A percentile compares a stretch with the other conserved stretches of the same genome.
phyloP scores from a whole-genome alignment of 2,113 vertebrate genomes.

The Calidris pygmaea region DNA sequence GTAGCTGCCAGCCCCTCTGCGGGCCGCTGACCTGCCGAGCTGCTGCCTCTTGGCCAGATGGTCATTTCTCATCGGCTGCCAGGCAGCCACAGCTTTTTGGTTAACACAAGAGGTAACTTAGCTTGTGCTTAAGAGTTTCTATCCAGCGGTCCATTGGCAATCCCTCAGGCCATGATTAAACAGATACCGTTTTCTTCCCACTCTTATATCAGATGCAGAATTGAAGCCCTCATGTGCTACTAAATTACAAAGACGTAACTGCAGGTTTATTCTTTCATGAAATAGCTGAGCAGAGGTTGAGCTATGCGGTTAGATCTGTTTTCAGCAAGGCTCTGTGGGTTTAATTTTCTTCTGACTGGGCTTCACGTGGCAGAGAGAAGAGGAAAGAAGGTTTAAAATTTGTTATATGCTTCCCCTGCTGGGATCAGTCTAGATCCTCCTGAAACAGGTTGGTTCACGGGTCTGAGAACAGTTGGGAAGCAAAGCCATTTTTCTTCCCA shows the following conservation, averaged over 20 bases:
- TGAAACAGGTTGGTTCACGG: not conserved
- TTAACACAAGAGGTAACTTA: not conserved
- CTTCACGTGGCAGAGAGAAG: not conserved
- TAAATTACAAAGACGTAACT: not conserved
- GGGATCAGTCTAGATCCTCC: not conserved
- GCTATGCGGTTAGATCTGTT: not conserved
- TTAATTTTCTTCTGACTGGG: not conserved
- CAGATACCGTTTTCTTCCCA: rapidly evolving
- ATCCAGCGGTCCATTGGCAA: not conserved
- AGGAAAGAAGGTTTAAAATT: not conserved
- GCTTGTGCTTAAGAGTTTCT: not conserved
- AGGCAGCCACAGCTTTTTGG: not conserved
- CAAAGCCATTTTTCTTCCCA: not conserved
- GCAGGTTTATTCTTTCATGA: not conserved
- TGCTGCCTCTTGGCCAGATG: not conserved
- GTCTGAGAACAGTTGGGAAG: not conserved
- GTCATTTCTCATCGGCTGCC: not conserved
- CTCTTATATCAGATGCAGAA: not conserved
- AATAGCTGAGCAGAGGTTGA: not conserved
- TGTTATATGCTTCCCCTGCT: not conserved
- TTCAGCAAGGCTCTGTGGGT: not conserved
- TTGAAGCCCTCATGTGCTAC: not conserved
- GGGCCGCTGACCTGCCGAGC: not conserved
- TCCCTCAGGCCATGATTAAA: not conserved
- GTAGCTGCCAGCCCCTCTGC: not conserved